Base-by-base conservation (phyloP, 1,140 invertebrate genomes). In the Zelostemma sp. region DNA sequence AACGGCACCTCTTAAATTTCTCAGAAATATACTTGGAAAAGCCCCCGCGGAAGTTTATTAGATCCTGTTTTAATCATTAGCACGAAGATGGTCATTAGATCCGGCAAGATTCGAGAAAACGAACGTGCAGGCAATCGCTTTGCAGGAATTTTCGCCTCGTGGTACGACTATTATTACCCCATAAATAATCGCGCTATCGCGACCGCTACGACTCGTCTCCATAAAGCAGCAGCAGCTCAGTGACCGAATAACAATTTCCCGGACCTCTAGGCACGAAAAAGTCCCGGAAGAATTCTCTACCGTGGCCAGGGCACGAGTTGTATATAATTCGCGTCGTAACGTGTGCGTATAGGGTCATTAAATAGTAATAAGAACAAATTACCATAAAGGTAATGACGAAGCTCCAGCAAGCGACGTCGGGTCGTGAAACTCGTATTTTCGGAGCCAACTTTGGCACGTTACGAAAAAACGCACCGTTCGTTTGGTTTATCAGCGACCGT, bases 351-450 rank as follows among this genome's bases (percentile, higher is more conserved):
- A 59, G 66, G 35, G 46, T 60, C 58, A 63, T 69, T 69, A 69
- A 64, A 69, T 69, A 64, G 60, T 64, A 69, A 64, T 69, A 69
- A 69, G 67, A 64, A 64, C 56, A 41, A 69, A 64, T 60, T 64
- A 61, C 67, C 25, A 47, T 70, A 61, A 70, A 70, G 61, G 41
- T 65, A 61, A 65, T 48, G 53, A 61, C 31, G 28, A 59, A 63
- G 43, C 50, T 56, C 38, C 6, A 11, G 50, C 46, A 62, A 41
- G 51, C 58, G 19, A 68, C 58, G 47, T 40, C 28, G 58, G 43
- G 33, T 48, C 38, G 35, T 51, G 48, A 19, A 41, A 47, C 57
- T 54, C 58, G 58, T 14, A 14, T n/a, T 41, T 41, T 15, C 12
- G 15, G 40, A 41, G n/a, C 40, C 1, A 15, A 15, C 40, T 2